phyloP scores from a whole-genome alignment of 2,113 vertebrate species.

The Vulpes lagopus region DNA sequence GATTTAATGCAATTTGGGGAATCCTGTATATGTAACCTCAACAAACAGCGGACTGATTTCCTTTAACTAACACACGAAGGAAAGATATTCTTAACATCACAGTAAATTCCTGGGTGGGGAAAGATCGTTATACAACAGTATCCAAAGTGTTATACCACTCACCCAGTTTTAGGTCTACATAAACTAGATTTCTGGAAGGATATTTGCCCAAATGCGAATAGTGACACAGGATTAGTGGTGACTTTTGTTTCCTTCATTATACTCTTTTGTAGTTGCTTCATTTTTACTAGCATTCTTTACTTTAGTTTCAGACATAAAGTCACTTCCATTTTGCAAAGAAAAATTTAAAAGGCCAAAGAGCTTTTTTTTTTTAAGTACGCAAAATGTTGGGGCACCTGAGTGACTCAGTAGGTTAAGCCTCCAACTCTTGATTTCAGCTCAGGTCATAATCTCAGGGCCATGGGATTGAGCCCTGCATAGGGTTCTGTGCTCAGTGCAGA shows the following conservation, averaged over 20 bases:
- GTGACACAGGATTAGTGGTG: not conserved
- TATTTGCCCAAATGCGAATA: not conserved
- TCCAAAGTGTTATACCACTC: not conserved
- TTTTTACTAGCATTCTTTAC: constrained; percentile 2
- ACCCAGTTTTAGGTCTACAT: not conserved
- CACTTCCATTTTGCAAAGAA: not conserved
- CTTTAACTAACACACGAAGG: not conserved
- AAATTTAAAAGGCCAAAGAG: not conserved
- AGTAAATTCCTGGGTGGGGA: not conserved
- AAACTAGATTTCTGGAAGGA: not conserved
- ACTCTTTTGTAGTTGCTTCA: not conserved
- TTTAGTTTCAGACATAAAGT: not conserved
- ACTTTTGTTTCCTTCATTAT: not conserved
- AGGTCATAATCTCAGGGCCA: not conserved
- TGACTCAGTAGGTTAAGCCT: not conserved
- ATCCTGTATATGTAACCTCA: not conserved
- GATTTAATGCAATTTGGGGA: not conserved
- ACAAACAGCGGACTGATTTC: not conserved
- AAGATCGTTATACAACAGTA: not conserved
- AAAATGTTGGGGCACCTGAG: not conserved
- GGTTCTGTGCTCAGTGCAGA: not conserved
- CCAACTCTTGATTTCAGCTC: not conserved
- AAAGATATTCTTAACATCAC: not conserved
- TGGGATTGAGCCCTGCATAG: not conserved
- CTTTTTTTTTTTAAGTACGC: not conserved